Conservation (phyloP, 2,113 vertebrate genomes). For the Pomatorhinus ruficollis region DNA sequence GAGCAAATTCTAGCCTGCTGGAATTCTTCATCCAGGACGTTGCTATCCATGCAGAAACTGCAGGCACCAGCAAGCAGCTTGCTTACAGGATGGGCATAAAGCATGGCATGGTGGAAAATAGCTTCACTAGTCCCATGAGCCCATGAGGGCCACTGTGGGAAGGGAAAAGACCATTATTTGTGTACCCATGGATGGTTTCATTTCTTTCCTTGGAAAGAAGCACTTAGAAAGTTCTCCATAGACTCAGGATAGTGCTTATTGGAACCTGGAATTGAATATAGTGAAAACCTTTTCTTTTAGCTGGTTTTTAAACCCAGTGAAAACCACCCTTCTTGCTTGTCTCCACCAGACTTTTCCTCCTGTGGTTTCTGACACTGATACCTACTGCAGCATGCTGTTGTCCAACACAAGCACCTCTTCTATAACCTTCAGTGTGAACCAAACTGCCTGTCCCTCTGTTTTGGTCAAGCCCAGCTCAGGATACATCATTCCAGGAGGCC, state of each 20-base stretch:
- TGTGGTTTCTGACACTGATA: slow-evolving; percentile 52
- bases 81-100: background rate
- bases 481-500: slow-evolving; percentile 75
- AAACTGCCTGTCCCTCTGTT: slow-evolving; percentile 64
- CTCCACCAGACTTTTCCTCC: slow-evolving; percentile 82
- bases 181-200: background rate
- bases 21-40: background rate
- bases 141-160: background rate
- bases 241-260: background rate
- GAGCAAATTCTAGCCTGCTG: background rate
- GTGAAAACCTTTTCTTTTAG: background rate
- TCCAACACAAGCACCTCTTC: slow-evolving; percentile 77
- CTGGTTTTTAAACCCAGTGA: background rate
- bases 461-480: slow-evolving; percentile 80
- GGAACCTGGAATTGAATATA: background rate
- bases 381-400: slow-evolving; percentile 81
- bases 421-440: slow-evolving; percentile 79
- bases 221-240: background rate
- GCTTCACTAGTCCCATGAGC: background rate
- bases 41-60: background rate
- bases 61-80: background rate
- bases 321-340: background rate
- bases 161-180: background rate
- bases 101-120: background rate
- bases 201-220: background rate